Percentiles rank a stretch among this genome's conserved stretches.
These are phyloP conservation scores for Sitobion miscanthi DNA, from an alignment of 1,140 invertebrate genomes.

Conservation along the genomic window DNA sequence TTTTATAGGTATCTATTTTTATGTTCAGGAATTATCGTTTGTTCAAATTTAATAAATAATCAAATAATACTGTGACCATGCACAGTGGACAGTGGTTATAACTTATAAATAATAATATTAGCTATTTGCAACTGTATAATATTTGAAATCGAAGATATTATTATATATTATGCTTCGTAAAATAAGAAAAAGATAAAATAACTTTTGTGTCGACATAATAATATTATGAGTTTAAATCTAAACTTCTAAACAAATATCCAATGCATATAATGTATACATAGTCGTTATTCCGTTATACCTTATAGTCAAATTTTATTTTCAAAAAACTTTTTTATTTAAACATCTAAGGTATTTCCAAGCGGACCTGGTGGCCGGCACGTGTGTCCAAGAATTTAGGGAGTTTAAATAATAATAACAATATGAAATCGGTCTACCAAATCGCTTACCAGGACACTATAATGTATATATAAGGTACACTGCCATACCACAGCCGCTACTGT, in stretches of 20 bases:
- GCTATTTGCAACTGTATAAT: not conserved
- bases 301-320: not conserved
- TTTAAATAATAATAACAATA: constrained; percentile 17
- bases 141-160: not conserved
- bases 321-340: not conserved
- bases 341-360: not conserved
- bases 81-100: no score
- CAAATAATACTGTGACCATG: not conserved
- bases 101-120: not conserved
- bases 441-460: not conserved
- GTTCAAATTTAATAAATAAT: not conserved
- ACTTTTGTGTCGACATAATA: not conserved
- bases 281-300: not conserved
- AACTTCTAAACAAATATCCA: not conserved
- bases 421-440: not conserved
- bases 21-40: not conserved
- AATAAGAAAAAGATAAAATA: not conserved
- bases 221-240: not conserved
- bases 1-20: not conserved
- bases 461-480: not conserved
- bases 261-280: not conserved
- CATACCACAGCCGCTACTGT: not conserved
- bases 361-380: not conserved
- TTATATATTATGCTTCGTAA: not conserved
- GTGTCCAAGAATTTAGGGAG: not conserved